Percentiles rank a stretch among this genome's conserved stretches.
phyloP scores from a whole-genome alignment of 2,888 invertebrate genomes.

The Euplagia quadripunctaria region DNA sequence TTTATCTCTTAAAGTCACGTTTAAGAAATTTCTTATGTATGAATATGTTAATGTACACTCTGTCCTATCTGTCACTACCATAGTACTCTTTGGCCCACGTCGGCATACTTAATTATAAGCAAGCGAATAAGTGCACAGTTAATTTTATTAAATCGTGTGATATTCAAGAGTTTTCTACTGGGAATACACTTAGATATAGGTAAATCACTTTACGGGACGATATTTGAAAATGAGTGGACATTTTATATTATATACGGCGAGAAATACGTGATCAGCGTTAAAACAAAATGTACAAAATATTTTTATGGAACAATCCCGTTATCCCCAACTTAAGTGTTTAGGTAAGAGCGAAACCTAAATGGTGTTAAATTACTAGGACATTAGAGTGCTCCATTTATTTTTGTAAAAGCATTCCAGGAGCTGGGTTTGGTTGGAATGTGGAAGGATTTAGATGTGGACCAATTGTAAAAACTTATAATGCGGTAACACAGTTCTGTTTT shows the following conservation, averaged over 20 bases:
- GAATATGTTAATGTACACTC: neutral
- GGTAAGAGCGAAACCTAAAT: conserved; percentile 32
- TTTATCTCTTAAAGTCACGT: no score
- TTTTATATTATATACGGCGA: conserved; percentile 46
- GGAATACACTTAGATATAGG: conserved; percentile 26
- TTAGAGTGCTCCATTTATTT: conserved; percentile 22
- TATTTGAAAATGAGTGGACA: conserved; percentile 49
- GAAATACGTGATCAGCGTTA: conserved; percentile 41
- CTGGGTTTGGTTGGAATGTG: conserved; percentile 3
- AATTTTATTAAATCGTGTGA: conserved; percentile 70
- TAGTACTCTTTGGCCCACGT: conserved; percentile 56
- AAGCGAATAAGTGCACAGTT: conserved; percentile 68
- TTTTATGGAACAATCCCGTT: conserved; percentile 36
- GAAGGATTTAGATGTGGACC: conserved; percentile 1
- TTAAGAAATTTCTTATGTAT: neutral
- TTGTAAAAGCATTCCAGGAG: conserved; percentile 12
- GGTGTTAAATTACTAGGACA: conserved; percentile 36
- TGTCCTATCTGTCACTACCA: conserved; percentile 12
- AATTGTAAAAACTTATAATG: conserved; percentile 6
- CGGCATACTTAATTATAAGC: conserved; percentile 66
- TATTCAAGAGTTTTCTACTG: conserved; percentile 48
- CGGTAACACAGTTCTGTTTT: neutral
- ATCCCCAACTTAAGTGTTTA: conserved; percentile 38
- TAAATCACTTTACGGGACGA: conserved; percentile 58
- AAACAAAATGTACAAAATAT: conserved; percentile 35